These are phyloP conservation scores for Drosophila stalkeri DNA, from an alignment of 2,888 invertebrate species.

Conservation along the genomic window DNA sequence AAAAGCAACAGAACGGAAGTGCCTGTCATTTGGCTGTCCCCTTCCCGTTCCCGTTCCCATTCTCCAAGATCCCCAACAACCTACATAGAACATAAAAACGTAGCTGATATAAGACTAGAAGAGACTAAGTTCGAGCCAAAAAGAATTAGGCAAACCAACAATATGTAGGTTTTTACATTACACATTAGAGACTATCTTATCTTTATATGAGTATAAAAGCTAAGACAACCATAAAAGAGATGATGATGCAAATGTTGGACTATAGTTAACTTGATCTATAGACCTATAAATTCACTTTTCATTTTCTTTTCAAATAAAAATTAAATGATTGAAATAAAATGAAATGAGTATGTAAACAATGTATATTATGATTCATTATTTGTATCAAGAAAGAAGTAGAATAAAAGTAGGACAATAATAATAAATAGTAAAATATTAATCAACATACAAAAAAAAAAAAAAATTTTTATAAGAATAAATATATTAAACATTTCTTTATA, in stretches of 20 bases:
- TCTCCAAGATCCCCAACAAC: conserved; percentile 19
- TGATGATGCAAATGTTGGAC: neutral
- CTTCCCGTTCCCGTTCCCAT: conserved; percentile 18
- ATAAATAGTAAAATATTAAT: too few species aligned
- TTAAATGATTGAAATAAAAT: neutral
- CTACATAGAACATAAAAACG: neutral
- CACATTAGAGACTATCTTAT: conserved; percentile 23
- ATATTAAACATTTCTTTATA: too few species aligned
- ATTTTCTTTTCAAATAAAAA: neutral
- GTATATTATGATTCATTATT: too few species aligned
- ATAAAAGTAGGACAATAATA: too few species aligned
- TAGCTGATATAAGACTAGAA: conserved; percentile 11
- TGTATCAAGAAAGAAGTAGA: too few species aligned
- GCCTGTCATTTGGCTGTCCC: conserved; percentile 42
- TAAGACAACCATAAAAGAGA: neutral
- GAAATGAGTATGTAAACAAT: neutral
- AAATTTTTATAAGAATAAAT: too few species aligned
- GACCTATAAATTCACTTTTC: neutral
- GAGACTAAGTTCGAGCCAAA: neutral
- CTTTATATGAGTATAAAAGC: neutral
- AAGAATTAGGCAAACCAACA: conserved; percentile 11
- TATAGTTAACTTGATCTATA: neutral
- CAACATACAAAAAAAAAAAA: too few species aligned
- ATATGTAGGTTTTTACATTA: conserved; percentile 19
- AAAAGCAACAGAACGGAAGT: conserved; percentile 55